A percentile compares a stretch with the other conserved stretches of the same genome.
These are phyloP conservation scores for Trichopoda pennipes DNA, from an alignment of 2,888 invertebrate genomes.

Conservation along the genomic window DNA sequence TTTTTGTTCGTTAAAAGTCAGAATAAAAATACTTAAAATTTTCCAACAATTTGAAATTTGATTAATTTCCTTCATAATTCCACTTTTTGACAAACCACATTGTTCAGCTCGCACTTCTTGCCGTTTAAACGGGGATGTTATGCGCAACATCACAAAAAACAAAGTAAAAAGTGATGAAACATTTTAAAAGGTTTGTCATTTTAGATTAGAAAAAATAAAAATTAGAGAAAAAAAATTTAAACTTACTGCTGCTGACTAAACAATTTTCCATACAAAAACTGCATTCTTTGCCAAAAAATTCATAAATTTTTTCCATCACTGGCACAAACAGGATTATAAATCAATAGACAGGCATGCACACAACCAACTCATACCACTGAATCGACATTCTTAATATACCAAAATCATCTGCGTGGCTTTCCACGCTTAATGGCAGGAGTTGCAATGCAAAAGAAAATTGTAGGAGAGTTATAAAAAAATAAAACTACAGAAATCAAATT, in stretches of 20 bases:
- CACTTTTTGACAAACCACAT: conserved; percentile 70
- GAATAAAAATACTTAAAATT: conserved; percentile 17
- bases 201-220: conserved; percentile 48
- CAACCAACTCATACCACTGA: conserved; percentile 70
- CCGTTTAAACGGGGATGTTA: conserved; percentile 69
- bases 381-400: conserved; percentile 70
- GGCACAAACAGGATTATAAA: conserved; percentile 73
- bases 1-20: background rate
- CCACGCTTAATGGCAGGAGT: conserved; percentile 67
- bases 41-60: conserved; percentile 19
- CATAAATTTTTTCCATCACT: conserved; percentile 66
- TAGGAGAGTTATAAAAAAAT: background rate
- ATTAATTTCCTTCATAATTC: conserved; percentile 40
- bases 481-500: conserved; percentile 27
- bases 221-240: conserved; percentile 37
- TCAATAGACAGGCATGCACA: conserved; percentile 71
- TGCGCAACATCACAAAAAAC: conserved; percentile 15
- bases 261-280: conserved; percentile 73
- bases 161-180: conserved; percentile 46
- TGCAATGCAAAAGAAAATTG: conserved; percentile 20
- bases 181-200: conserved; percentile 58
- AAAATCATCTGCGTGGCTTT: conserved; percentile 72
- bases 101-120: conserved; percentile 65
- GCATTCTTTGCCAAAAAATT: conserved; percentile 72
- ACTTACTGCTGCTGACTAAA: conserved; percentile 71